phyloP scores from a whole-genome alignment of 53 echinoderm and acorn worm species.

The Patiria pectinifera region DNA sequence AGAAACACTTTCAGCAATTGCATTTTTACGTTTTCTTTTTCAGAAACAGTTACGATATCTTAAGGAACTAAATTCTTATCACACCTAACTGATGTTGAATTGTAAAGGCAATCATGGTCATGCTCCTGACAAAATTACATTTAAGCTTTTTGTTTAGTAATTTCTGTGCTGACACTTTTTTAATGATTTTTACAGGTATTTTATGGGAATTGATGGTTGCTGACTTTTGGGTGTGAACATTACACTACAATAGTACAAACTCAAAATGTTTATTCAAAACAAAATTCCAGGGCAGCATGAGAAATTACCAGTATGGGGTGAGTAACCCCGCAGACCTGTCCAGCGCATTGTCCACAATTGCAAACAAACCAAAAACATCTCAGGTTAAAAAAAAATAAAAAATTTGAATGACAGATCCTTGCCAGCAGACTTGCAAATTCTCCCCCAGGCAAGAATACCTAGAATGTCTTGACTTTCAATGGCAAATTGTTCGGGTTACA shows the following conservation, averaged over 20 bases:
- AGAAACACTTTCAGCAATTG: too few species aligned
- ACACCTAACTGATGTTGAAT: too few species aligned
- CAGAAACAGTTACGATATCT: too few species aligned
- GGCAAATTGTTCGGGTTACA: slow-evolving; percentile 32
- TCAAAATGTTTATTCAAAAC: not conserved
- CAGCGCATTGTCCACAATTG: not conserved
- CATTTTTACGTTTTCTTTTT: too few species aligned
- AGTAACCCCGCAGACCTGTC: not conserved
- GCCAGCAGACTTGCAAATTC: not conserved
- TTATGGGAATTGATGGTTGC: not conserved
- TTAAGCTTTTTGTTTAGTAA: too few species aligned
- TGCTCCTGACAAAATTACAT: too few species aligned
- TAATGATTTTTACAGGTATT: not conserved
- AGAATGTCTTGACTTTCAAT: slow-evolving; percentile 31
- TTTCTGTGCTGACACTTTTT: too few species aligned
- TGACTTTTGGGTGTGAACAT: not conserved
- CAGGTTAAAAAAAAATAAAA: slow-evolving; percentile 6
- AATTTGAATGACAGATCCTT: slow-evolving; percentile 23
- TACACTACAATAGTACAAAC: slow-evolving; percentile 1
- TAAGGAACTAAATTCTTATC: too few species aligned
- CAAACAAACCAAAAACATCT: slow-evolving; percentile 19
- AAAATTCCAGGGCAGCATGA: slow-evolving; percentile 30
- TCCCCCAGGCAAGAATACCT: not conserved
- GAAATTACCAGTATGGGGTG: not conserved
- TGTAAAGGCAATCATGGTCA: too few species aligned